Evolutionary conservation across 2,797 vertebrate genomes (phyloP), one percentile per base, ranked within the genome.

Genomic region (Poecilia picta): DNA sequence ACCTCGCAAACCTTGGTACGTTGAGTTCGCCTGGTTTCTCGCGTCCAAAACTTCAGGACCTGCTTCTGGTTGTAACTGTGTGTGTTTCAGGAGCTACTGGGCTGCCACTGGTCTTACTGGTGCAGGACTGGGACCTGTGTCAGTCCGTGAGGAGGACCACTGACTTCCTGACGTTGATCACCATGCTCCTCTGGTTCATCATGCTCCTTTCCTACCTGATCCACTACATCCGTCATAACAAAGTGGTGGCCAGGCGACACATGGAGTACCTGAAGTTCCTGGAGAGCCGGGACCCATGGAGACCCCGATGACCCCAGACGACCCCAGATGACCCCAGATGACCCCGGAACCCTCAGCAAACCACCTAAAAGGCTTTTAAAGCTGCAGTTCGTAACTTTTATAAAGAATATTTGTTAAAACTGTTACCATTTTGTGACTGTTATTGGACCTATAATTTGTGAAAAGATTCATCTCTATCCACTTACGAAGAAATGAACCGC

Each of bases 101-200:
- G 25, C 94, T 96, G 83, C 93, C 96, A 8, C 95, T 97, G 81
- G 82, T 94, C 13, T 82, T 97, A 86, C 86, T 97, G 79, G 93
- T 95, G 0, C 86, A 94, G 0, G 93, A 96, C 81, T 93, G 94
- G 16, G 96, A 97, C 81, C 88, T 97, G 72, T 98, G 97, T 79
- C 95, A 94, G 4, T 36, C 83, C 0, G 94, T 96, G 88, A 95
- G 87, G 77, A 93, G 93, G 86, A 96, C 94, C 84, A 97, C 96
- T 0, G 97, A 98, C n/a, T 89, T 97, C 64, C 96, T 96, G 87
- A 96, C 97, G 93, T 93, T 98, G 85, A 91, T 97, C 90, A 97
- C 96, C 80, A 97, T 98, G 97, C 96, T 97, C 59, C 95, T 96
- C 89, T 98, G 97, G 97, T 95, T 98, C 89, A 92, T 92, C 70